phyloP scores from a whole-genome alignment of 2,888 invertebrate species.

The Myopa testacea region DNA sequence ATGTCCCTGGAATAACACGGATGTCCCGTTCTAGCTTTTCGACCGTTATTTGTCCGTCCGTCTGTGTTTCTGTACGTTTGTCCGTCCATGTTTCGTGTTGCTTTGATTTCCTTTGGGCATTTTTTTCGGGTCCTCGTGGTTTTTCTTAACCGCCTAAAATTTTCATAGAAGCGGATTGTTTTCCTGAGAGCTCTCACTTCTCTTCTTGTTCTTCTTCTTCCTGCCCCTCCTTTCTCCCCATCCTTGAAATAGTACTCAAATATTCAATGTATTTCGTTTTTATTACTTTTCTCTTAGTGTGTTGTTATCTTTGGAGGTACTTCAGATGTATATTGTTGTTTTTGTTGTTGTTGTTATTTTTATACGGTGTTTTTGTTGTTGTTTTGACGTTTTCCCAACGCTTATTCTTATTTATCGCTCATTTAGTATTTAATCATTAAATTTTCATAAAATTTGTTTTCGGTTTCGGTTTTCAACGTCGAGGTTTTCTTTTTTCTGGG shows the following conservation, averaged over 20 bases:
- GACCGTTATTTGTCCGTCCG: neutral
- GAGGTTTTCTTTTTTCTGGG: neutral
- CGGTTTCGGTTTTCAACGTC: constrained; percentile 22
- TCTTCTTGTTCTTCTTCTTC: neutral
- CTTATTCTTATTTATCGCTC: constrained; percentile 18
- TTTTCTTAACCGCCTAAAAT: neutral
- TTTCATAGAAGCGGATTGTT: neutral
- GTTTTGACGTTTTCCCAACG: neutral
- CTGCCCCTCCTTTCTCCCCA: neutral
- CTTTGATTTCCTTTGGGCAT: constrained; percentile 27
- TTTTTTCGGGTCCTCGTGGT: neutral
- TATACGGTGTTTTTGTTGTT: neutral
- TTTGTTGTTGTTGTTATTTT: neutral
- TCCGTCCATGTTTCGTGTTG: constrained; percentile 2
- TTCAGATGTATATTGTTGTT: neutral
- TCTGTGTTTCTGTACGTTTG: neutral
- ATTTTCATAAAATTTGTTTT: constrained; percentile 30
- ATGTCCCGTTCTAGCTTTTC: neutral
- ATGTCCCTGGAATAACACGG: neutral
- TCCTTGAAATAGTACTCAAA: neutral
- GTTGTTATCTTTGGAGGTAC: constrained; percentile 11
- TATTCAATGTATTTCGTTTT: neutral
- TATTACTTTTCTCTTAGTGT: constrained; percentile 10
- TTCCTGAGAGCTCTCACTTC: neutral
- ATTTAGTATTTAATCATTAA: constrained; percentile 26